These are phyloP conservation scores for Carduelis carduelis DNA, from an alignment of 2,797 vertebrate genomes.

Conservation along the genomic window DNA sequence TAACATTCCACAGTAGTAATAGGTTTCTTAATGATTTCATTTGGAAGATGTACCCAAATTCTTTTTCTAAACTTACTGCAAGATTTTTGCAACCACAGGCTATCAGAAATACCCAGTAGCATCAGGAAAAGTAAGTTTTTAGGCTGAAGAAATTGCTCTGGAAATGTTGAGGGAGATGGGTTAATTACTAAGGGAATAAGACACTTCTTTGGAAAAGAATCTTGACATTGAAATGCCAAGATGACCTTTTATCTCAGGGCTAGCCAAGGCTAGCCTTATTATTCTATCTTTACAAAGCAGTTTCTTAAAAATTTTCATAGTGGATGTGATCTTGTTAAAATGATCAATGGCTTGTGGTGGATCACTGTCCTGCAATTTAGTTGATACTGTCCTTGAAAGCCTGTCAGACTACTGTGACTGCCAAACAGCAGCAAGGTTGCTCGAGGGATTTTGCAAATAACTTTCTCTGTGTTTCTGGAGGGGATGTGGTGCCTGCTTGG, in stretches of 20 bases:
- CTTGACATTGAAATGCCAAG: neutral
- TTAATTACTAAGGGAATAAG: neutral
- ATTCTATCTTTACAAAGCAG: neutral
- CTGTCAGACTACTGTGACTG: constrained; percentile 6
- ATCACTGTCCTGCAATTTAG: neutral
- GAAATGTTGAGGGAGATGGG: neutral
- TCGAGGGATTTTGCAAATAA: constrained; percentile 34
- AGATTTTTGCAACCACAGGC: neutral
- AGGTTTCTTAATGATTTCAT: neutral
- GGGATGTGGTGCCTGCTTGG: neutral
- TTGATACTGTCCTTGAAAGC: constrained; percentile 6
- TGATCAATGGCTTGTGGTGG: neutral
- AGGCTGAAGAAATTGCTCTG: neutral
- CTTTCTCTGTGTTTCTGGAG: neutral
- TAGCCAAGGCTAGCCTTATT: neutral
- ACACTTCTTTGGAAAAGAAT: neutral
- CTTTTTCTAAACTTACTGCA: neutral
- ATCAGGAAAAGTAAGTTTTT: neutral
- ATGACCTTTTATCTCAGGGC: neutral
- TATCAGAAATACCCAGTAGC: neutral
- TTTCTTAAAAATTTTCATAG: neutral
- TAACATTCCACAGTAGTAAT: neutral
- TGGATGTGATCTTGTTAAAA: neutral
- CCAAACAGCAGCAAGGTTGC: constrained; percentile 3
- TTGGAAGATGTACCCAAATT: neutral